Evolutionary conservation across 2,888 invertebrate genomes (phyloP).

Genomic region (Pseudococcus longispinus): DNA sequence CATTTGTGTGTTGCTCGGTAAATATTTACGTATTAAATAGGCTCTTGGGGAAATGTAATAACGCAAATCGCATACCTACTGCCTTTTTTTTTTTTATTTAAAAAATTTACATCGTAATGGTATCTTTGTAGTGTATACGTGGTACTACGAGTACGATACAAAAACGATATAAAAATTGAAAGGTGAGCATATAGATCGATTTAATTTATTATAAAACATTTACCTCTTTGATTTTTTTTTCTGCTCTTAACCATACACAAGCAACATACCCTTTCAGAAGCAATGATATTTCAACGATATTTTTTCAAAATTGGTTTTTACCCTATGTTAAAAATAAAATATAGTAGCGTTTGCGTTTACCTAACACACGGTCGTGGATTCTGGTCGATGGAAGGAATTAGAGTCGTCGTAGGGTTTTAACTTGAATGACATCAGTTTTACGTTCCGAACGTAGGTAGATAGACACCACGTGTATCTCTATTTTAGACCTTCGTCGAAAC

Average conservation of each 20-base stretch:
- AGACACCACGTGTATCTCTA: neutral
- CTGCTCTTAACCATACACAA: constrained; percentile 3
- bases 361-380: neutral
- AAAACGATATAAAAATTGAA: constrained; percentile 35
- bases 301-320: constrained; percentile 44
- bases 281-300: constrained; percentile 45
- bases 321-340: constrained; percentile 45
- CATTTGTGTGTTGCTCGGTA: neutral
- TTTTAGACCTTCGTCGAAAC: neutral
- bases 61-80: neutral
- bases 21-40: constrained; percentile 36
- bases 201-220: constrained; percentile 44
- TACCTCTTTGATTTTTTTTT: constrained; percentile 21
- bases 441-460: neutral
- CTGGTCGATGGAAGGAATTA: constrained; percentile 7
- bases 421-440: neutral
- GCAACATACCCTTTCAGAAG: constrained; percentile 17
- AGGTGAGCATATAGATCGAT: constrained; percentile 30
- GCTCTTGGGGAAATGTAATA: neutral
- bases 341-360: constrained; percentile 7
- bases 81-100: neutral
- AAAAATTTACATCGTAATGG: constrained; percentile 21
- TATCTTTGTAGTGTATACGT: neutral
- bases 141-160: neutral
- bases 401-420: neutral